phyloP scores from a whole-genome alignment of 2,797 vertebrate genomes.

The Coregonus suidteri region DNA sequence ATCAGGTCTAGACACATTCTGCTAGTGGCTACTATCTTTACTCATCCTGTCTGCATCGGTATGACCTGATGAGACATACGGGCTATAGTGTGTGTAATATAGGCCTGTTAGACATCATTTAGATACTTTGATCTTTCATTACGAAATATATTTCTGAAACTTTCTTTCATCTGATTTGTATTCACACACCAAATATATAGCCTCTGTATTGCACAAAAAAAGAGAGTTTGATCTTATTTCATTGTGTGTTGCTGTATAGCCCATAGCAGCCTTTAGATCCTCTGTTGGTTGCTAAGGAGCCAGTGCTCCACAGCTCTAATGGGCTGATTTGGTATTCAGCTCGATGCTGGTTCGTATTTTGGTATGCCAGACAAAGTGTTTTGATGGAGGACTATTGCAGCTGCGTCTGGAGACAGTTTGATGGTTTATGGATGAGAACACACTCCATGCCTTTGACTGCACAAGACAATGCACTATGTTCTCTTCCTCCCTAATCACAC shows the following conservation, averaged over 20 bases:
- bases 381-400: constrained; percentile 99
- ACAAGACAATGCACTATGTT: constrained; percentile 79
- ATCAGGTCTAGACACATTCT: neutral
- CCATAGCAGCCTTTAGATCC: constrained; percentile 86
- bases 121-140: constrained; percentile 28
- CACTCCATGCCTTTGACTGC: constrained; percentile 89
- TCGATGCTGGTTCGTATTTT: constrained; percentile 95
- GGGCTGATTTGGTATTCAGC: constrained; percentile 99
- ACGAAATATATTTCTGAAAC: constrained; percentile 44
- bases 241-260: constrained; percentile 81
- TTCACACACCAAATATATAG: constrained; percentile 34
- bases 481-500: constrained; percentile 59
- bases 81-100: neutral
- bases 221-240: constrained; percentile 75
- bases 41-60: neutral
- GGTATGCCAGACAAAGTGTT: constrained; percentile 99
- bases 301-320: constrained; percentile 91
- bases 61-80: neutral
- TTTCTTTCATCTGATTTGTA: constrained; percentile 64
- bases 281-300: constrained; percentile 95
- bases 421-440: constrained; percentile 87
- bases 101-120: neutral
- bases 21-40: neutral
- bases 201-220: constrained; percentile 19
- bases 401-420: constrained; percentile 98